These are phyloP conservation scores for Pammene aurita DNA, from an alignment of 2,888 invertebrate genomes.

Conservation along the genomic window DNA sequence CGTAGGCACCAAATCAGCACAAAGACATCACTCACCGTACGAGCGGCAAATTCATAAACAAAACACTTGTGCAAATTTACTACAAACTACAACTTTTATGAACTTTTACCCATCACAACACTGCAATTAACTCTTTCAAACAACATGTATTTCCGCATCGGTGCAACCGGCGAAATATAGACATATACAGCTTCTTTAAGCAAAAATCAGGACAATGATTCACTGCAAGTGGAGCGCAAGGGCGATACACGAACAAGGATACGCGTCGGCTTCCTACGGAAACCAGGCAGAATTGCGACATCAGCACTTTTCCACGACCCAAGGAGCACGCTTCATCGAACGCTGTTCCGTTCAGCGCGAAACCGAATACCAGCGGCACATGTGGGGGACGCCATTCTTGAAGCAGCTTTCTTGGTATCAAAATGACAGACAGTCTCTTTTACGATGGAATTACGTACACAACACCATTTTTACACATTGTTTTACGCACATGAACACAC, in stretches of 20 bases:
- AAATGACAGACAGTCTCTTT: constrained; percentile 80
- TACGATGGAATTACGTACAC: constrained; percentile 75
- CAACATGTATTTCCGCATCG: constrained; percentile 34
- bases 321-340: constrained; percentile 72
- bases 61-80: constrained; percentile 66
- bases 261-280: constrained; percentile 56
- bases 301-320: constrained; percentile 61
- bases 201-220: constrained; percentile 76
- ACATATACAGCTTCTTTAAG: constrained; percentile 61
- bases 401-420: constrained; percentile 85
- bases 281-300: constrained; percentile 54
- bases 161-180: constrained; percentile 45
- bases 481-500: constrained; percentile 69
- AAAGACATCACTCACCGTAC: constrained; percentile 40
- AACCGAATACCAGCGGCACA: constrained; percentile 82
- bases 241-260: constrained; percentile 57
- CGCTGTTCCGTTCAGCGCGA: constrained; percentile 68
- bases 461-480: constrained; percentile 65
- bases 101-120: constrained; percentile 44
- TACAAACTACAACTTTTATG: constrained; percentile 48
- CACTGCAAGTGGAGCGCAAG: constrained; percentile 65
- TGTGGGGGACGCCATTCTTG: constrained; percentile 90
- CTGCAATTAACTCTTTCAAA: constrained; percentile 44
- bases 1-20: constrained; percentile 38
- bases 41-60: constrained; percentile 74